A percentile compares a stretch with the other conserved stretches of the same genome.
Conservation (phyloP, 2,113 vertebrate genomes). For the Sinocyclocheilus anshuiensis region DNA sequence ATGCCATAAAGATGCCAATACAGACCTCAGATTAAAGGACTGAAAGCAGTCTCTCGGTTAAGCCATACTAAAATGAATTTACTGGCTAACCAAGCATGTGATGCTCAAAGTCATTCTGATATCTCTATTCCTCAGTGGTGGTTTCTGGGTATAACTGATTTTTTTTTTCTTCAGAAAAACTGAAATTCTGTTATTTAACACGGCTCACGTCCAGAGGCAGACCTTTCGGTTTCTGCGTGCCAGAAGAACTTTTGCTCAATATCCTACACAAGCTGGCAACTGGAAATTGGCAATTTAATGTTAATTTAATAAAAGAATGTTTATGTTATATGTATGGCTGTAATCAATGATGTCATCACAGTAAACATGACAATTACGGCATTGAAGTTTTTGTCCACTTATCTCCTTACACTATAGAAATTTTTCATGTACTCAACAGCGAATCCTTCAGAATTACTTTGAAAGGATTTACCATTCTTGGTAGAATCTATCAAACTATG, state of each 20-base stretch:
- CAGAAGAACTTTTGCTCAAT: background rate
- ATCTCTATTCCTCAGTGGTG: background rate
- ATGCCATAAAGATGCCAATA: background rate
- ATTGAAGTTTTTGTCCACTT: background rate
- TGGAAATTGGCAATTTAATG: slow-evolving; percentile 23
- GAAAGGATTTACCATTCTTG: background rate
- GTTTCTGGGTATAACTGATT: background rate
- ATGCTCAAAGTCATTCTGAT: background rate
- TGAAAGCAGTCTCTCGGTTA: background rate
- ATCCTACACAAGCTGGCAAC: background rate
- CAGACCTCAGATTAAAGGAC: background rate
- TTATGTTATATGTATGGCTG: background rate
- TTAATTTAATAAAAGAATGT: background rate
- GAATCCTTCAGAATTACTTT: background rate
- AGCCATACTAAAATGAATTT: background rate
- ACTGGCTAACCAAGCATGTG: background rate
- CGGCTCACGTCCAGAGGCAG: background rate
- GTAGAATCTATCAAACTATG: background rate
- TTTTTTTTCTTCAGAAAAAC: background rate
- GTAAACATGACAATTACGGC: slow-evolving; percentile 2
- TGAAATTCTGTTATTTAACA: background rate
- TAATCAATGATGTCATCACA: background rate
- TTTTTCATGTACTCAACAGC: background rate
- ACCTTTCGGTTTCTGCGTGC: background rate
- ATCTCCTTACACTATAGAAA: background rate